Evolutionary conservation across 2,797 vertebrate genomes (phyloP), one percentile per base, ranked within the genome.

Genomic region (Hafferia zeledoni): DNA sequence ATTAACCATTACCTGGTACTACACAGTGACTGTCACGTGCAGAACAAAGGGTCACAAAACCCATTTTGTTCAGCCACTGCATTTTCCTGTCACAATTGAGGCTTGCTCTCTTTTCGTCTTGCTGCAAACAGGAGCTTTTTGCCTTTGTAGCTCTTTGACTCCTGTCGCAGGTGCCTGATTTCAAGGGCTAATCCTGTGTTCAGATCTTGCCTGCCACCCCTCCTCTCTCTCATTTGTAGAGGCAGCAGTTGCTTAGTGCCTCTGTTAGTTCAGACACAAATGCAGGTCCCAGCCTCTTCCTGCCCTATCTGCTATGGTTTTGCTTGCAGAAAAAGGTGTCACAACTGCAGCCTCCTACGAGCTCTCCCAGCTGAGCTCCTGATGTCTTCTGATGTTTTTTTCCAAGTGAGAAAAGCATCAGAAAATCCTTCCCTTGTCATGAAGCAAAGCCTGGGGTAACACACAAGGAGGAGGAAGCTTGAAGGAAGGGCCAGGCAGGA

Each of bases 381-480:
- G 2, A 46, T 11, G 13, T 84, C 71, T 90, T 82, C 59, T 75
- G 87, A 39, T 87, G 56, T 52, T 28, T 55, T 43, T 44, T 72
- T 87, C 69, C 74, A 83, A 12, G 50, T 50, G 83, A 91, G 52
- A 41, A 82, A 93, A 86, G 69, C 0, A 0, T 55, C 70, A 77
- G 72, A 85, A 92, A 67, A 85, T 89, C 91, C 88, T 93, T 52
- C 49, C 69, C 77, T 96, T 81, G 76, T 59, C 79, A 71, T 1
- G 0, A 87, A 90, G 65, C 79, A 53, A 68, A 94, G 67, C 53
- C 55, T 57, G 80, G 64, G 47, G 35, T 89, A 78, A 30, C 49
- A 30, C 55, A 17, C 23, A n/a, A 65, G 79, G 90, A 82, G 86
- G 90, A 92, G 93, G 75, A 91, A 94, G 82, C 71, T 70, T 83